Evolutionary conservation across 2,888 invertebrate genomes (phyloP), one percentile per base, ranked within the genome.

Genomic region (Tromatobia lineatoria): DNA sequence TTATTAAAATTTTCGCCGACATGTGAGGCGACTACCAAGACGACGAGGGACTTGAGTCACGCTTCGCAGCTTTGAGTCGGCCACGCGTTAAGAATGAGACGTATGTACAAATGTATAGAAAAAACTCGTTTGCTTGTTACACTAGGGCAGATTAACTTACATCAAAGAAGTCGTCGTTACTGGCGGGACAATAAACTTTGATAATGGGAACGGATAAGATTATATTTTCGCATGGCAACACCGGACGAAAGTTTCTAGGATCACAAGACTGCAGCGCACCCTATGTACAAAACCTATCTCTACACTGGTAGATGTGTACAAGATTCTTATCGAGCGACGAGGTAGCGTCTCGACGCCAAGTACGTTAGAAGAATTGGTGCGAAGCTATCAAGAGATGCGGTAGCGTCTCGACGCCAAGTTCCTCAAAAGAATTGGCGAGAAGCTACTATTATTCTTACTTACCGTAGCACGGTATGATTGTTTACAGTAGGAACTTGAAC

Each of bases 71-170:
- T 42, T 54, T 54, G 76, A 67, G 66, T 76, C 76, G 76, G 76
- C 64, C 38, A 76, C 76, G 76, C 76, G 76, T 76, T 76, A 76
- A 76, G 42, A 76, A 76, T 54, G 66, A 54, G 73, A 76, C 66
- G 76, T 76, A 76, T n/a, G 25, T 42, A 54, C 52, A 54, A 42
- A 76, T 25, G 38, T 38, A 52, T 66, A 42, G 54, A 47, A 54
- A 76, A 54, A 38, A 76, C 54, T 18, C 47, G 59, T 61, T 29
- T 20, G 61, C 61, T 42, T 66, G 38, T 34, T 66, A 52, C 42
- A 25, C 42, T 54, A 54, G 42, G 66, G 25, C 50, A 23, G 66
- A 67, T 54, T 52, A 76, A 76, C 66, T 76, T 76, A 66, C 45
- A 76, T 76, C 52, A 76, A 42, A 66, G 52, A 29, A 76, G 54